A percentile compares a stretch with the other conserved stretches of the same genome.
Conservation (phyloP, 2,888 invertebrate genomes). For the Trilocha varians region DNA sequence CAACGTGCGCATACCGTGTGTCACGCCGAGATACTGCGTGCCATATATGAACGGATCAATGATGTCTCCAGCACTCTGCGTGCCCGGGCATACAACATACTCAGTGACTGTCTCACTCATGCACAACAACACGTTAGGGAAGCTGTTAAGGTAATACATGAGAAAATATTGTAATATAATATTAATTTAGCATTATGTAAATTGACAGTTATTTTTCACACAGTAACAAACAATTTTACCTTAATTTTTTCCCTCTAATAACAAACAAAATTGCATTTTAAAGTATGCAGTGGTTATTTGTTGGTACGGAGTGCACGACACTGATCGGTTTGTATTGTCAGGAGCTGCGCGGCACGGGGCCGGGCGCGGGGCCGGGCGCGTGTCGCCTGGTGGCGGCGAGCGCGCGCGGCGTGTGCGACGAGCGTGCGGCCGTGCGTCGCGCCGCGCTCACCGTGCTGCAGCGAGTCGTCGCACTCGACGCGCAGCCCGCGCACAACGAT, state of each 20-base stretch:
- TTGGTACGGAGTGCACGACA: no score
- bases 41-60: conserved; percentile 63
- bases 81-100: conserved; percentile 73
- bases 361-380: background rate
- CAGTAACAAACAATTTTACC: no score
- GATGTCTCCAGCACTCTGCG: conserved; percentile 75
- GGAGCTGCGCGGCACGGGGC: conserved; percentile 44
- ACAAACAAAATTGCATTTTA: no score
- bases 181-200: no score
- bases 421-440: conserved; percentile 53
- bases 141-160: conserved; percentile 38
- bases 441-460: conserved; percentile 46
- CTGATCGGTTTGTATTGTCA: conserved; percentile 14
- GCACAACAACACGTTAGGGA: conserved; percentile 25
- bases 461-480: conserved; percentile 25
- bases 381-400: conserved; percentile 40
- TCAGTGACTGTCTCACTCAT: conserved; percentile 65
- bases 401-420: conserved; percentile 51
- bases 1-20: conserved; percentile 38
- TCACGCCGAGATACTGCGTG: conserved; percentile 51
- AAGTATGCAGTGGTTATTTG: no score
- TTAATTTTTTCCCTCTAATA: no score
- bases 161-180: no score
- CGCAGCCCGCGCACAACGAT: background rate
- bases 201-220: no score